Evolutionary conservation across 2,797 vertebrate genomes (phyloP).

Genomic region (Cheirogaleus major): DNA sequence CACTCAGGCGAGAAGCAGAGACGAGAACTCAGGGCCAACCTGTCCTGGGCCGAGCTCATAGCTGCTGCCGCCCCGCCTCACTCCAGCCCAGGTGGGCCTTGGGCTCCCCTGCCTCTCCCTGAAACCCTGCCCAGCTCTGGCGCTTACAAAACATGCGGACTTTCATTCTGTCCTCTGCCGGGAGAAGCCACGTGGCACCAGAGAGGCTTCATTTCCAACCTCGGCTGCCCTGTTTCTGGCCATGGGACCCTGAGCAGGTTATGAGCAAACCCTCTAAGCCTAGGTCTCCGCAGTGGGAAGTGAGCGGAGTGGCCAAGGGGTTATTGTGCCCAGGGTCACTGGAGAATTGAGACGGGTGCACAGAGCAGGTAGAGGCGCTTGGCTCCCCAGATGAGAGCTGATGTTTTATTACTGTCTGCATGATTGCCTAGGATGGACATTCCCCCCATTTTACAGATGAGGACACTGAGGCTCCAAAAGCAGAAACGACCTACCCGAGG

Average conservation of each 20-base stretch:
- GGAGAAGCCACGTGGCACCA: neutral
- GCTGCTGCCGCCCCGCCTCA: neutral
- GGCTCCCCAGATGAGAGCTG: neutral
- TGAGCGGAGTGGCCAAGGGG: neutral
- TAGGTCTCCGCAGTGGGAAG: neutral
- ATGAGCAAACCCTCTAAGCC: neutral
- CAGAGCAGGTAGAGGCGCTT: accelerated
- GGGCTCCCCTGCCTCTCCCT: accelerated
- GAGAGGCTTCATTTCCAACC: neutral
- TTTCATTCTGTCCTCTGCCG: accelerated
- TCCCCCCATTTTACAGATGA: neutral
- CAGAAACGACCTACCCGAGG: neutral
- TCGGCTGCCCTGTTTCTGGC: neutral
- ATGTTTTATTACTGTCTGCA: too few relatives aligned
- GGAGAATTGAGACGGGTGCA: accelerated
- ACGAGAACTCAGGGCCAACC: neutral
- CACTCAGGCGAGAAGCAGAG: neutral
- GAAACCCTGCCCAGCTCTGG: too few relatives aligned
- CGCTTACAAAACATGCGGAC: neutral
- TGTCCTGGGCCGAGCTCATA: neutral
- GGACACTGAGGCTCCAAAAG: neutral
- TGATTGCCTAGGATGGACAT: neutral
- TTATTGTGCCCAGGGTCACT: accelerated
- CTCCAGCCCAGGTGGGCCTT: too few relatives aligned
- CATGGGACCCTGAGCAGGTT: neutral